These are phyloP conservation scores for Xestia xanthographa DNA, from an alignment of 2,888 invertebrate genomes.

Conservation along the genomic window DNA sequence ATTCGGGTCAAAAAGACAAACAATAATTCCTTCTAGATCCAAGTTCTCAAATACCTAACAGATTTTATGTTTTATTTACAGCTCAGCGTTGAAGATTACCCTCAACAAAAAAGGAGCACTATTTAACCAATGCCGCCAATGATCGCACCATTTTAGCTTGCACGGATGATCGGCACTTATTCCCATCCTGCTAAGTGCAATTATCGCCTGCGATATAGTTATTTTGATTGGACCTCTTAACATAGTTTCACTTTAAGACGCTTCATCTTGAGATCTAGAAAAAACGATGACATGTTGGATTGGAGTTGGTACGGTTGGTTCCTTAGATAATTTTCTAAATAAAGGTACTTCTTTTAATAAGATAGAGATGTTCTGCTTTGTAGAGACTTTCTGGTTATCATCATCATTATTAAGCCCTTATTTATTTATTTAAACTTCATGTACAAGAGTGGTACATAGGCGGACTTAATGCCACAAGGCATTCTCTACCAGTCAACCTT, in stretches of 20 bases:
- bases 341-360: neutral
- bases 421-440: too few relatives aligned
- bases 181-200: conserved; percentile 67
- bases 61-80: conserved; percentile 42
- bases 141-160: conserved; percentile 41
- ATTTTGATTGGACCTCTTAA: conserved; percentile 76
- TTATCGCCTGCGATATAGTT: conserved; percentile 77
- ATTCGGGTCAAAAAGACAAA: too few relatives aligned
- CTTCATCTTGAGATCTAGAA: conserved; percentile 53
- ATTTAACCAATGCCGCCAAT: conserved; percentile 12
- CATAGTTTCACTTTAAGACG: conserved; percentile 66
- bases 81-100: conserved; percentile 34
- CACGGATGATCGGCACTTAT: conserved; percentile 57
- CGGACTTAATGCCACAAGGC: too few relatives aligned
- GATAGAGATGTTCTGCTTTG: neutral
- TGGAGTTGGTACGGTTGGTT: conserved; percentile 7
- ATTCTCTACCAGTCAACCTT: too few relatives aligned
- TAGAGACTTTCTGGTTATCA: neutral
- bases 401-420: too few relatives aligned
- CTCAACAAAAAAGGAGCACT: conserved; percentile 38
- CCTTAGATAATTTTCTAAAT: neutral
- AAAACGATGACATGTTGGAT: conserved; percentile 23
- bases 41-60: conserved; percentile 21
- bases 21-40: neutral
- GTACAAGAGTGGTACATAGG: too few relatives aligned